Evolutionary conservation across 2,113 vertebrate species (phyloP).

Genomic region (Sinocyclocheilus anshuiensis): DNA sequence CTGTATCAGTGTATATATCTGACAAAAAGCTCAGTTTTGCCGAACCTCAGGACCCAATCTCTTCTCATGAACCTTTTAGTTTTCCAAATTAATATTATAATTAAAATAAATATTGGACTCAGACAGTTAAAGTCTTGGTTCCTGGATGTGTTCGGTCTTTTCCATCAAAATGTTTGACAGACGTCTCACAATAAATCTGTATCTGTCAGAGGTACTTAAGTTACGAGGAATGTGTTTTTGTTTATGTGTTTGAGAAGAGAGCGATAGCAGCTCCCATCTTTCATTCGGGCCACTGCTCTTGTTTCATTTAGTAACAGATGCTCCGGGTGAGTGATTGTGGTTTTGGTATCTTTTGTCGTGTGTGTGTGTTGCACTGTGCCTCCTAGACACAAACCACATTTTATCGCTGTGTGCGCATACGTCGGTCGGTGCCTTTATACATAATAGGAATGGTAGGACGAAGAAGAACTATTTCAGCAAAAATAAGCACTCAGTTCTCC

Average conservation of each 20-base stretch:
- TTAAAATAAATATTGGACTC: neutral
- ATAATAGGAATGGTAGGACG: neutral
- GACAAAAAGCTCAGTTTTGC: neutral
- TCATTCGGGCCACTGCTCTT: conserved; percentile 4
- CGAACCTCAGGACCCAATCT: neutral
- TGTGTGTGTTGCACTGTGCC: neutral
- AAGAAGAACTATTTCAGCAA: conserved; percentile 18
- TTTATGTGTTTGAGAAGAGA: conserved; percentile 10
- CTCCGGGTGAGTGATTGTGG: conserved; percentile 8
- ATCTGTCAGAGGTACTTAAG: neutral
- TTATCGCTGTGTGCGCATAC: neutral
- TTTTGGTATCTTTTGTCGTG: conserved; percentile 6
- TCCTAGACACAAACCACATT: conserved; percentile 21
- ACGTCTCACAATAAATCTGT: neutral
- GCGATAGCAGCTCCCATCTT: neutral
- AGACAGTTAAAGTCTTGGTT: neutral
- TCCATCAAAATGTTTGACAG: neutral
- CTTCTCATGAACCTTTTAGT: neutral
- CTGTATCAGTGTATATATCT: neutral
- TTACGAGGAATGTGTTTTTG: conserved; percentile 15
- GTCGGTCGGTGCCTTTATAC: neutral
- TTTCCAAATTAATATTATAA: neutral
- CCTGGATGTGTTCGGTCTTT: neutral
- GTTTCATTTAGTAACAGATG: conserved; percentile 26
- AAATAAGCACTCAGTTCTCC: neutral